Base-by-base conservation (phyloP, 2,888 invertebrate species). In the Macrosiphum euphorbiae region DNA sequence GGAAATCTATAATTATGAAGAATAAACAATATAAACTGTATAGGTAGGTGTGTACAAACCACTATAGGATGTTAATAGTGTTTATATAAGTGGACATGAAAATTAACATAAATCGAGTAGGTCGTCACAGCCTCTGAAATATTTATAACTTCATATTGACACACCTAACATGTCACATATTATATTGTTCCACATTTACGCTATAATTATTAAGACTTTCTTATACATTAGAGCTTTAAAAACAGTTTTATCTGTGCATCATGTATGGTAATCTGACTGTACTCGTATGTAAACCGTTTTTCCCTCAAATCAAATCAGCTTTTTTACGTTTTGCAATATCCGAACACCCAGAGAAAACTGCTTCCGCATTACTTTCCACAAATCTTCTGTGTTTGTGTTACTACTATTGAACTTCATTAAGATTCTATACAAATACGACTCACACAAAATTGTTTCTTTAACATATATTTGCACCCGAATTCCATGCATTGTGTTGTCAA, bases 391-490 rank as follows among this genome's bases (percentile, higher is more conserved):
- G 61, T 67, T 28, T n/a, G 44, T 16, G 50, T 11, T 67, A 61
- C 35, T 35, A 26, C 44, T 85, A 47, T 52, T 44, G 44, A 47
- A 20, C 47, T 28, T 47, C 24, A 41, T n/a, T 91, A 3, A 58
- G 58, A 86, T 86, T 58, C 47, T 55, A 26, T 86, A n/a, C 24
- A 5, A 86, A 26, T 86, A 47, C 24, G 11, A 86, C 41, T 20
- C 16, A 28, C 44, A 86, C 86, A 87, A 26, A 92, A 87, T 61
- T 47, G 16, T 87, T 87, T 26, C 67, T 50, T 41, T 35, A 55
- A 35, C 20, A 44, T 90, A 52, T 41, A 78, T 88, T 50, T 41
- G 50, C 44, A 52, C 78, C 52, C 78, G 47, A 92, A 92, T 88
- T 88, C 88, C 92, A n/a, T 55, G 24, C 78, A 24, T 87, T 41